These are phyloP conservation scores for Augochlora pura DNA, from an alignment of 1,140 invertebrate species.

Conservation along the genomic window DNA sequence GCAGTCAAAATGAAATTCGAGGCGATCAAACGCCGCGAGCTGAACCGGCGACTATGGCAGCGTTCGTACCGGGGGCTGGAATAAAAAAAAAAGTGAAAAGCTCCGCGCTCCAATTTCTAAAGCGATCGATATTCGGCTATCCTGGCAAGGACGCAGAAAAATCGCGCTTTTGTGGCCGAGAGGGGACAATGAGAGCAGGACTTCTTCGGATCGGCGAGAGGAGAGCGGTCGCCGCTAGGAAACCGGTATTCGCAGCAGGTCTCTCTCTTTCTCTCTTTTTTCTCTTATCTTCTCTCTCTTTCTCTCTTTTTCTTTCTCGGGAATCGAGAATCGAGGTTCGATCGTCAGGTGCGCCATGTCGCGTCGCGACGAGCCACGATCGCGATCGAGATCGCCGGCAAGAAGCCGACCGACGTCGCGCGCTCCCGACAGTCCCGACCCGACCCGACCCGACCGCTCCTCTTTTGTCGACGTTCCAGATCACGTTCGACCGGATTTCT, in stretches of 20 bases:
- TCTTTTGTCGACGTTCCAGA: conserved; percentile 55
- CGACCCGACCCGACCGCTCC: conserved; percentile 35
- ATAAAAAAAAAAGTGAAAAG: too few species aligned
- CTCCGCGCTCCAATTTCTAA: too few species aligned
- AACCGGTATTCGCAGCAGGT: conserved; percentile 45
- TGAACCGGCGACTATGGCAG: too few species aligned
- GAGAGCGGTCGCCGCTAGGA: not conserved
- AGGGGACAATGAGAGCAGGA: not conserved
- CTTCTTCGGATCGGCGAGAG: conserved; percentile 2
- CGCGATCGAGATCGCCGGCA: conserved; percentile 12
- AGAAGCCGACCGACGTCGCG: conserved; percentile 55
- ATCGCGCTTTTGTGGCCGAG: not conserved
- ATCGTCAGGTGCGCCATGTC: conserved; percentile 5
- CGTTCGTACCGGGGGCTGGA: too few species aligned
- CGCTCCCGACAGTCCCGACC: not conserved
- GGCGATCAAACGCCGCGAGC: too few species aligned
- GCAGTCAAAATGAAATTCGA: too few species aligned
- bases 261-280: conserved; percentile 15
- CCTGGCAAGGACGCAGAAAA: too few species aligned
- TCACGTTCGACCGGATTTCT: conserved; percentile 66
- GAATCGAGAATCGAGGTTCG: conserved; percentile 28
- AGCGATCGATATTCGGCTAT: too few species aligned
- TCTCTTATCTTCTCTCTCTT: too few species aligned
- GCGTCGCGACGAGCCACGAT: conserved; percentile 24
- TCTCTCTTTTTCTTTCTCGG: not conserved